These are phyloP conservation scores for Tragulus kanchil DNA, from an alignment of 2,113 vertebrate genomes.

Conservation along the genomic window DNA sequence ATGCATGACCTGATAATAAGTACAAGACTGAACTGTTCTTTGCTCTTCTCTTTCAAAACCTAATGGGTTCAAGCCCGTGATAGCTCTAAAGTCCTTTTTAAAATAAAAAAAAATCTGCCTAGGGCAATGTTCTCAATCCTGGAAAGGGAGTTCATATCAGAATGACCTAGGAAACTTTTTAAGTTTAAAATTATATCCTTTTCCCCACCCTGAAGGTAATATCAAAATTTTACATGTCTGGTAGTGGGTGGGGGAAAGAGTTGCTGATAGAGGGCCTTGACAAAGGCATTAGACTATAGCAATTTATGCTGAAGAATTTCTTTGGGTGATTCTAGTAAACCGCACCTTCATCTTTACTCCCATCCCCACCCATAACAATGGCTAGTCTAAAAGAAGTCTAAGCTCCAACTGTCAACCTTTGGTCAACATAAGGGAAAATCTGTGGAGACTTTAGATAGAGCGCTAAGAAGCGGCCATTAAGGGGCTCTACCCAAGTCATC, in stretches of 20 bases:
- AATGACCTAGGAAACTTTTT: neutral
- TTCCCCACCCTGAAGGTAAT: neutral
- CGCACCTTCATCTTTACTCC: neutral
- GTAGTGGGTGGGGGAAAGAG: accelerated
- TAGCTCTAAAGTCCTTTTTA: too few species aligned
- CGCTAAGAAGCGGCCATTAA: neutral
- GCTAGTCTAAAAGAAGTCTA: neutral
- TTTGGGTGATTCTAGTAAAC: neutral
- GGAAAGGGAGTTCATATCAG: neutral
- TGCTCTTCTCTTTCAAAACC: neutral
- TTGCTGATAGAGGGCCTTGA: neutral
- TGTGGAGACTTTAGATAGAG: neutral
- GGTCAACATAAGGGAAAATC: neutral
- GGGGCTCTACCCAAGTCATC: neutral
- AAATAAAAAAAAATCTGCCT: too few species aligned
- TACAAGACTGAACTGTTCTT: neutral
- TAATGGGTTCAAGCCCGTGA: too few species aligned
- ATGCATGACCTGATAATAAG: neutral
- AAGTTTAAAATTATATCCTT: neutral
- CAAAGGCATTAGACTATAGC: neutral
- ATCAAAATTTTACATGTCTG: neutral
- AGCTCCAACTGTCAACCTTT: neutral
- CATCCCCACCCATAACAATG: neutral
- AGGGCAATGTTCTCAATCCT: neutral
- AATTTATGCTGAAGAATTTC: neutral